Base-by-base conservation (phyloP, 2,888 invertebrate genomes). In the Pammene fasciana region DNA sequence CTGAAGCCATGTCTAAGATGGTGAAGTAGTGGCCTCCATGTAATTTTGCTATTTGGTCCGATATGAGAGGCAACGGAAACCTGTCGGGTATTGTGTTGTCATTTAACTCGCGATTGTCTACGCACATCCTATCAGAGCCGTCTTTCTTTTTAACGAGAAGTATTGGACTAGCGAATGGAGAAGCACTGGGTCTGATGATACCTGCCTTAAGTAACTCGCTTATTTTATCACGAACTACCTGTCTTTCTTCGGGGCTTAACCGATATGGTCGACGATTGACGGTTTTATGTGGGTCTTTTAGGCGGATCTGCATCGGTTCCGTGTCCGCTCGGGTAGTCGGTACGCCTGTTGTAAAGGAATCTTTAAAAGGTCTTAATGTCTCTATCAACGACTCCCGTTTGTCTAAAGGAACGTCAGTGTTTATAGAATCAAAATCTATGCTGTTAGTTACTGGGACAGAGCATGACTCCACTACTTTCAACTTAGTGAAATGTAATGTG, bases 71-170 rank as follows among this genome's bases (percentile, higher is more conserved):
- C n/a, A 65, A 45, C 9, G 61, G 68, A 38, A 57, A 73, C n/a
- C 71, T 38, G 55, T 73, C 72, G 1, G 72, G 68, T 38, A 38
- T 38, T 38, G 38, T 38, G 38, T 5, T 38, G 38, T 38, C 38
- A 9, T 38, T 38, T 38, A 52, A 52, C 13, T 26, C 26, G 4
- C 52, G 52, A 26, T 52, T 26, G 52, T 71, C 65, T 0, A 72
- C 67, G 18, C 71, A 73, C 72, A 76, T 71, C 11, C 76, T 46
- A 46, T 76, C 62, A 0, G 73, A 67, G 5, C 73, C 73, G 41
- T 75, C 74, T 2, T 52, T 45, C 43, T 75, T 75, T 48, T 71
- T 73, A n/a, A 75, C 74, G 5, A 76, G 46, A 2, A 73, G 26
- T 8, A 61, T 60, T 10, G 50, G 50, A 16, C 50, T 50, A 9